Base-by-base conservation (phyloP, 2,797 vertebrate genomes). In the Saxicola maurus region DNA sequence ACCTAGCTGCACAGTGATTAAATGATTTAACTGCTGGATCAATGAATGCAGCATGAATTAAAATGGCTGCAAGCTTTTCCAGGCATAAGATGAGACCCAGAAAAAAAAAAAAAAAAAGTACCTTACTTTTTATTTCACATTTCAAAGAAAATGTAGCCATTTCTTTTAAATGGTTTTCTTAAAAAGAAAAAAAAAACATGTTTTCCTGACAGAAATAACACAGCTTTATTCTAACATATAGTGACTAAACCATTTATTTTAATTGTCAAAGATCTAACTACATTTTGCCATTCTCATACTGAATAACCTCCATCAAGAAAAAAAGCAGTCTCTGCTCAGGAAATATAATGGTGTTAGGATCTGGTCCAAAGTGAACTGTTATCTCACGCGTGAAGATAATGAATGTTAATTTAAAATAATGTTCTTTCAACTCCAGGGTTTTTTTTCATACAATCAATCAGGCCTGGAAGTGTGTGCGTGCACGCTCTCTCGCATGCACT, bases 331-430 rank as follows among this genome's bases (percentile, higher is more conserved):
- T 75, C 73, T 86, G 69, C 73, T 94, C 59, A 85, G 60, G 82
- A 75, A 87, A 90, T 60, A 60, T 53, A 89, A 91, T 35, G 45
- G 69, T 83, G 69, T 65, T 86, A 92, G 84, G 89, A 93, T 78
- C 49, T 78, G 89, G 89, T 91, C 90, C 95, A 91, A 90, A 95
- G 73, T 76, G 91, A 95, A 91, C 91, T 69, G 90, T 75, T 89
- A 94, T 81, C 90, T 95, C 91, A 93, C 31, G 31, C 23, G 1
- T 94, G 87, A 95, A 91, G 87, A 95, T 94, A 93, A 92, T 87
- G 90, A 92, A 92, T 62, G 82, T 93, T 91, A 92, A 94, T 94
- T 93, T 95, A 89, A 93, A 95, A 93, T 87, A 94, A 95, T 87
- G 76, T 87, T 92, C 95, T 90, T 92, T 87, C 90, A 92, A 90